Evolutionary conservation across 2,797 vertebrate species (phyloP), one percentile per base, ranked within the genome.

Genomic region (Mallotus villosus): DNA sequence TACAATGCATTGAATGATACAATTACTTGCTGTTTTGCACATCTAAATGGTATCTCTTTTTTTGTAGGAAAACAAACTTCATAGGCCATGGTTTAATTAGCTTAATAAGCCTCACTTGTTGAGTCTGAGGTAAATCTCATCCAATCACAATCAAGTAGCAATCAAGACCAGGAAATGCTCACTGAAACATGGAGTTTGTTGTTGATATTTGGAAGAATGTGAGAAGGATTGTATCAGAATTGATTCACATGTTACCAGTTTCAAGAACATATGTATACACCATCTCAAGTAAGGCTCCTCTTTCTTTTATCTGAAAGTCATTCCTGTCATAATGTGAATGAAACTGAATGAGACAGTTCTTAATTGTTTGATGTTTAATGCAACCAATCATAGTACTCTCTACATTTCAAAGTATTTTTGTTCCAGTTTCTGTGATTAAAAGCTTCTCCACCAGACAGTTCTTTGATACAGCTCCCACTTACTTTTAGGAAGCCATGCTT

Each of bases 111-210:
- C n/a, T 24, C 57, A 59, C 57, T 21, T 59, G 57, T 22, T 11
- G 6, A 24, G 19, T 22, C 21, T 22, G 19, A 11, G 57, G n/a
- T 24, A n/a, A 3, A 59, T n/a, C 22, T 59, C n/a, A 59, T 21
- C 22, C 22, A 22, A 59, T 59, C 57, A 21, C 57, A 21, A 24
- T 11, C n/a, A 59, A 22, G 22, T 11, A 9, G n/a, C 21, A 59
- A 60, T 60, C 22, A n/a, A 60, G 58, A n/a, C 55, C 21, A 60
- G 58, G 11, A 60, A 60, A 60, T 24, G 21, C 22, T 22, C 58
- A 24, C 58, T 60, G 58, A 25, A 55, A 25, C 58, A 60, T 25
- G 58, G 58, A 60, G 24, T 60, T 60, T 60, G 58, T 60, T 60
- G 58, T 14, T 25, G 58, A 24, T 60, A 14, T 60, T 14, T 25